These are phyloP conservation scores for Mus musculus DNA, from an alignment of 2,113 vertebrate species.

Conservation along the genomic window DNA sequence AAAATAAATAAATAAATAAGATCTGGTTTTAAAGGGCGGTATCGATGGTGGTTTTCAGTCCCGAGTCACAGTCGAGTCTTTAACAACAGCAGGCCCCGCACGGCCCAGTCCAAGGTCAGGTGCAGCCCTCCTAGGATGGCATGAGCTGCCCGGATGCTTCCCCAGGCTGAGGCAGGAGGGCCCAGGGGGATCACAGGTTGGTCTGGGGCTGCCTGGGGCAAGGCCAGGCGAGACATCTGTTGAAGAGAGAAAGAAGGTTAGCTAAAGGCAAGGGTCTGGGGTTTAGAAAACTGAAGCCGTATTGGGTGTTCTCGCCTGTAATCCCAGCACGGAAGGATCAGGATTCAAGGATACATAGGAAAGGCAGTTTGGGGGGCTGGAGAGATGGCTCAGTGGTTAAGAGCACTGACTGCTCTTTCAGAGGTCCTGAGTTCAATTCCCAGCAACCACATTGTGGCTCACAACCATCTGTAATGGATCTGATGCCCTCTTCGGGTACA, in stretches of 20 bases:
- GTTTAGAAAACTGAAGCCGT: background rate
- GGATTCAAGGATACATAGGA: background rate
- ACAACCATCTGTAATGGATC: no score
- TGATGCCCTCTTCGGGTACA: no score
- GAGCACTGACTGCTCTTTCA: no score
- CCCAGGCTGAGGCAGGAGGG: conserved; percentile 69
- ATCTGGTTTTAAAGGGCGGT: conserved; percentile 15
- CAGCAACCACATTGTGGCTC: no score
- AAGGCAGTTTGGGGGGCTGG: background rate
- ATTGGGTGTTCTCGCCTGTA: background rate
- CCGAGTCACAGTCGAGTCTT: conserved; percentile 72
- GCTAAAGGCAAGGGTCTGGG: background rate
- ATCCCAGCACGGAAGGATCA: background rate
- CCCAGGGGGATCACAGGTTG: conserved; percentile 39
- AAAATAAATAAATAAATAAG: conserved; percentile 85
- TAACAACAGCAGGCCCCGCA: conserved; percentile 78
- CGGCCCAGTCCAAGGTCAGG: conserved; percentile 80
- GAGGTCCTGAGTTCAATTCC: no score
- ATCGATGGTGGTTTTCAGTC: background rate
- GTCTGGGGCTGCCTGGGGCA: conserved; percentile 69
- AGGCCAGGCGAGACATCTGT: conserved; percentile 71
- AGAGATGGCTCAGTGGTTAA: no score
- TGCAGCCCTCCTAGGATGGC: conserved; percentile 76
- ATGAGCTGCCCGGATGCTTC: conserved; percentile 69
- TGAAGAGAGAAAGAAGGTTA: background rate